A percentile compares a stretch with the other conserved stretches of the same genome.
These are phyloP conservation scores for Drosophila pseudoananassae DNA, from an alignment of 1,140 invertebrate genomes.

Conservation along the genomic window DNA sequence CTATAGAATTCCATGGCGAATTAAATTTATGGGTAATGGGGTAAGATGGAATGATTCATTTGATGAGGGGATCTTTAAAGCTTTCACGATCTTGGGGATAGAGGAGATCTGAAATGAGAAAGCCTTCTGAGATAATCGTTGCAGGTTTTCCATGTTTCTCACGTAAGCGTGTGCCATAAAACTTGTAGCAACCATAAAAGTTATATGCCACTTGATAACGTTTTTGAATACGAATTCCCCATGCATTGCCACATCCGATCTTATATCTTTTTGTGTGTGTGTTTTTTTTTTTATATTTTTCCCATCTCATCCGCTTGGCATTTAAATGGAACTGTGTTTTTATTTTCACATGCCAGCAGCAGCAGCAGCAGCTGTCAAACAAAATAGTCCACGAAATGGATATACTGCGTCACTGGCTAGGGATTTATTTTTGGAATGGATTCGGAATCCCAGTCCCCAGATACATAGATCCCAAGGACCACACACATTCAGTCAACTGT, in stretches of 20 bases:
- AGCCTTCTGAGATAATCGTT: not conserved
- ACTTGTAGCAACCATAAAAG: constrained; percentile 74
- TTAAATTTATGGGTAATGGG: constrained; percentile 21
- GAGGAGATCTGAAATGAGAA: not conserved
- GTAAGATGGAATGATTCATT: constrained; percentile 13
- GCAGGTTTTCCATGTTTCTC: constrained; percentile 59
- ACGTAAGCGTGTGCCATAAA: constrained; percentile 75
- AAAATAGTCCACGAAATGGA: constrained; percentile 37
- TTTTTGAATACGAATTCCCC: constrained; percentile 65
- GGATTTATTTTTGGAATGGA: constrained; percentile 35
- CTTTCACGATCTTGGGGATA: constrained; percentile 12
- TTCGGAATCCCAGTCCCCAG: not conserved
- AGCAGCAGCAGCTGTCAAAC: constrained; percentile 47
- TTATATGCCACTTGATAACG: constrained; percentile 57
- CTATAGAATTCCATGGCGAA: constrained; percentile 15
- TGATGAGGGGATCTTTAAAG: constrained; percentile 11
- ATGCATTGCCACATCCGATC: constrained; percentile 42
- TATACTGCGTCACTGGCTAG: constrained; percentile 15
- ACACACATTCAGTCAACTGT: not conserved
- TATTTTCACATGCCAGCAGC: constrained; percentile 55
- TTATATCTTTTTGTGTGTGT: constrained; percentile 9
- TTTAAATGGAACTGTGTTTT: constrained; percentile 52
- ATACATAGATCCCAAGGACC: not conserved
- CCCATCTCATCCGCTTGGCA: constrained; percentile 22
- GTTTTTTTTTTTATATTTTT: constrained; percentile 8